Evolutionary conservation across 2,113 vertebrate genomes (phyloP).

Genomic region (Fregata magnificens): DNA sequence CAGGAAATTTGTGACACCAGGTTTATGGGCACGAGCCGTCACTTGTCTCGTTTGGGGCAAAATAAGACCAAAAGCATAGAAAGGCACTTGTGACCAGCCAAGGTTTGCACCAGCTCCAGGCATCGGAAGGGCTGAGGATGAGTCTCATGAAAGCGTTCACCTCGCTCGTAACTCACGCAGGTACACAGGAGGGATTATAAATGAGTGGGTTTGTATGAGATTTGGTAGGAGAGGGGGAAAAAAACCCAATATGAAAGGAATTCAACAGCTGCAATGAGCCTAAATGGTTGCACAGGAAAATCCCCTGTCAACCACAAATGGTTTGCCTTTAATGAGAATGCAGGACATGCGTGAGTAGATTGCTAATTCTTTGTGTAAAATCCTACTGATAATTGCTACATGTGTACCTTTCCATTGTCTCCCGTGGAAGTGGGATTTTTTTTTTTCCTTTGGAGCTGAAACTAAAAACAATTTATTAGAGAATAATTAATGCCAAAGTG

Average conservation of each 20-base stretch:
- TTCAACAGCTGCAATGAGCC: conserved; percentile 52
- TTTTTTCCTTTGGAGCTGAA: not conserved
- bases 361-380: conserved; percentile 50
- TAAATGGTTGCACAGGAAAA: conserved; percentile 12
- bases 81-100: not conserved
- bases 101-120: not conserved
- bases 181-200: not conserved
- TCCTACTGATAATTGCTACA: conserved; percentile 26
- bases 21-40: accelerated
- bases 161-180: not conserved
- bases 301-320: conserved; percentile 17
- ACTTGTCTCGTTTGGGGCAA: not conserved
- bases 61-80: not conserved
- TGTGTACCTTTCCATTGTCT: not conserved
- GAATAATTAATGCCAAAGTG: not conserved
- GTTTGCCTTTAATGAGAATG: conserved; percentile 54
- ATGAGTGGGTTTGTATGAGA: not conserved
- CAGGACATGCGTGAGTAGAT: not conserved
- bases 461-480: not conserved
- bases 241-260: not conserved
- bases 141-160: not conserved
- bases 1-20: not conserved
- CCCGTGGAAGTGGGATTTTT: not conserved
- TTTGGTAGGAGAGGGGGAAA: not conserved
- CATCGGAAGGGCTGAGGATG: not conserved